A percentile compares a stretch with the other conserved stretches of the same genome.
These are phyloP conservation scores for Paracentrotus lividus DNA, from an alignment of 53 echinoderm and acorn worm species.

Conservation along the genomic window DNA sequence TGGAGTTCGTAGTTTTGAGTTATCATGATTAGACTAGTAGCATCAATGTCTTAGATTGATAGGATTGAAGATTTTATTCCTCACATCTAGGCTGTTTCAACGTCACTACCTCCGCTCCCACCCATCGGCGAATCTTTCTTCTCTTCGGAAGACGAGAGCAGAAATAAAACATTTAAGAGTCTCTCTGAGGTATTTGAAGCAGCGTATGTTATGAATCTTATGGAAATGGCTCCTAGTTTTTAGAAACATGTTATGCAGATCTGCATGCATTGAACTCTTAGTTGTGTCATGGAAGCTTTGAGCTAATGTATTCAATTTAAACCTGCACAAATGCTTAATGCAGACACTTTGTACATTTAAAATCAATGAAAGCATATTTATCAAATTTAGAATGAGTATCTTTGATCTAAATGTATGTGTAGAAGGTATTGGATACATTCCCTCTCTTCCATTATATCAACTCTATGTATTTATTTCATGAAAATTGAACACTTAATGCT, in stretches of 20 bases:
- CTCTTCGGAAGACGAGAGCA: slow-evolving; percentile 38
- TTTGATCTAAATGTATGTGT: too few relatives aligned
- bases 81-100: slow-evolving; percentile 11
- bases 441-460: background rate
- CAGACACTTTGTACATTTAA: background rate
- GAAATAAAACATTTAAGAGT: slow-evolving; percentile 32
- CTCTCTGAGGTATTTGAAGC: slow-evolving; percentile 44
- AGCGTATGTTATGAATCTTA: background rate
- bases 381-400: too few relatives aligned
- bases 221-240: too few relatives aligned
- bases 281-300: slow-evolving; percentile 4
- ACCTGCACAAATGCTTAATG: too few relatives aligned
- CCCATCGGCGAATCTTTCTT: slow-evolving; percentile 49
- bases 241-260: too few relatives aligned
- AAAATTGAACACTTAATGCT: background rate
- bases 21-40: too few relatives aligned
- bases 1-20: too few relatives aligned
- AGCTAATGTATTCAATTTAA: too few relatives aligned
- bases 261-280: slow-evolving; percentile 11
- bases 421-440: background rate
- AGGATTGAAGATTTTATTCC: slow-evolving; percentile 21
- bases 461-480: background rate
- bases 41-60: too few relatives aligned
- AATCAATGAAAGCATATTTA: background rate
- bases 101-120: slow-evolving; percentile 12